Evolutionary conservation across 2,888 invertebrate genomes (phyloP).

Genomic region (Chrysina gloriosa): DNA sequence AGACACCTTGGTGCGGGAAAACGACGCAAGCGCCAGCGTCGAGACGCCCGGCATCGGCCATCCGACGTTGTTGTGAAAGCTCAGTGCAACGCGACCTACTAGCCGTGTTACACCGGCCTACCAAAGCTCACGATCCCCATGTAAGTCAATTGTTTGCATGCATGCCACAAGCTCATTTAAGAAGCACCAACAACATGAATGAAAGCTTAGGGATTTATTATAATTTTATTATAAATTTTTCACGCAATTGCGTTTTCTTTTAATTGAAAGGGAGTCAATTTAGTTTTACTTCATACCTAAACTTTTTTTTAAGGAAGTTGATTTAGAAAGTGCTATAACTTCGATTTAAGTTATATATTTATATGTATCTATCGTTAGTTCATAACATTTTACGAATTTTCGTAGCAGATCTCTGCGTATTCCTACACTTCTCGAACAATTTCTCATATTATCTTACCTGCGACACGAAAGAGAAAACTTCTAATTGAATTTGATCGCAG

Average conservation of each 20-base stretch:
- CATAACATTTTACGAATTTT: no score
- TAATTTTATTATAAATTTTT: neutral
- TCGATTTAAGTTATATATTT: no score
- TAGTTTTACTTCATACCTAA: no score
- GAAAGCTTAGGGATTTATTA: slow-evolving; percentile 4
- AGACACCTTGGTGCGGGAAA: slow-evolving; percentile 50
- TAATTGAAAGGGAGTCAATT: neutral
- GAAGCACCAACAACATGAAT: slow-evolving; percentile 20
- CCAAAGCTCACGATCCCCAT: slow-evolving; percentile 45
- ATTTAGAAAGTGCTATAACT: no score
- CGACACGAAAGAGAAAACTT: no score
- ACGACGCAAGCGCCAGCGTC: slow-evolving; percentile 48
- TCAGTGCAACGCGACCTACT: slow-evolving; percentile 49
- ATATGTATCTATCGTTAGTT: no score
- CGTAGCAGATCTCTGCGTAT: no score
- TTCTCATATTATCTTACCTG: no score
- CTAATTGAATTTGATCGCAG: no score
- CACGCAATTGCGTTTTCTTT: neutral
- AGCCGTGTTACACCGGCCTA: slow-evolving; percentile 45
- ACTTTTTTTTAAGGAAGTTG: no score
- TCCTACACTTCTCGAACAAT: no score
- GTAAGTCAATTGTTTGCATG: slow-evolving; percentile 46
- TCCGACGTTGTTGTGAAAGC: slow-evolving; percentile 44
- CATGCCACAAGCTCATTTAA: slow-evolving; percentile 31
- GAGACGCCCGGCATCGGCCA: slow-evolving; percentile 48